Evolutionary conservation across 2,113 vertebrate genomes (phyloP).

Genomic region (Amphiprion percula): DNA sequence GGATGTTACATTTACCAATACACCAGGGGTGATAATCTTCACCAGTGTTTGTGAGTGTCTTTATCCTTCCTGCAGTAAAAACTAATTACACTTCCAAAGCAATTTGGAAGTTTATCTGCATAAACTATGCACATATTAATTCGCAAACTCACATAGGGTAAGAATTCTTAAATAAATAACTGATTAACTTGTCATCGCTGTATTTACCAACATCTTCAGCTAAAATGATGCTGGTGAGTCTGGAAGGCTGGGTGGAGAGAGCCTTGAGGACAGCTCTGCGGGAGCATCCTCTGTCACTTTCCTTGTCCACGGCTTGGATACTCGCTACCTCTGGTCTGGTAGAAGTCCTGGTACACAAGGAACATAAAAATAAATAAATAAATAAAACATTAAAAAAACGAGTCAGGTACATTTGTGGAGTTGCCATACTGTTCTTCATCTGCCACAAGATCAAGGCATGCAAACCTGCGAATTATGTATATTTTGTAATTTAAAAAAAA

Average conservation of each 20-base stretch:
- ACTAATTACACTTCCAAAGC: too few relatives aligned
- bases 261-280: constrained; percentile 91
- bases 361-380: neutral
- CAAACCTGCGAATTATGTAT: too few relatives aligned
- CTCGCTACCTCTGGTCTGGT: constrained; percentile 94
- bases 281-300: constrained; percentile 87
- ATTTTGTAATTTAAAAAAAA: too few relatives aligned
- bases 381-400: neutral
- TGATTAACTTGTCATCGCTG: neutral
- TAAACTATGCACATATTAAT: neutral
- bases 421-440: too few relatives aligned
- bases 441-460: too few relatives aligned
- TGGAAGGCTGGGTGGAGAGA: constrained; percentile 85
- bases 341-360: constrained; percentile 86
- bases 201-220: constrained; percentile 94
- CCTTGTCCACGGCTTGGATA: constrained; percentile 86
- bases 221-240: constrained; percentile 89
- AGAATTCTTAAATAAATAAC: neutral
- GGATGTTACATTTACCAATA: neutral
- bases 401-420: too few relatives aligned
- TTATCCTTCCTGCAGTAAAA: too few relatives aligned
- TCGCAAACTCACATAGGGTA: neutral
- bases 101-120: neutral
- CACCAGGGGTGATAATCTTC: too few relatives aligned
- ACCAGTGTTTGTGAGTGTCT: too few relatives aligned